These are phyloP conservation scores for Bombus sylvicola DNA, from an alignment of 1,140 invertebrate genomes.

Conservation along the genomic window DNA sequence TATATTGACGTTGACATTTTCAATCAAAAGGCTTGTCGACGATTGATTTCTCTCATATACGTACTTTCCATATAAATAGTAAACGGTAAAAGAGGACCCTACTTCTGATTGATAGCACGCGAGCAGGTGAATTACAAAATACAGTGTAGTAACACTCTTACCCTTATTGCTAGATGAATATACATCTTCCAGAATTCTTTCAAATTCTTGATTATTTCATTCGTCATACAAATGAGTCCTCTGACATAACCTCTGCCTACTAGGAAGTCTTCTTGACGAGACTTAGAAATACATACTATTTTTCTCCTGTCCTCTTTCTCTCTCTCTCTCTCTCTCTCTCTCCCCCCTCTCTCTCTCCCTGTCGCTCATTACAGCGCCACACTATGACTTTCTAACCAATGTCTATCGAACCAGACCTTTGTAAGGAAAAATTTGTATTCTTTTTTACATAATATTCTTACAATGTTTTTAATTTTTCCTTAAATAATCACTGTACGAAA, in stretches of 20 bases:
- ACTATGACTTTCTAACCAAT: neutral
- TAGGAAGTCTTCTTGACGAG: neutral
- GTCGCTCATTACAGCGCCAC: rapidly evolving
- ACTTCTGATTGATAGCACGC: neutral
- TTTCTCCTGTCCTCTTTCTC: neutral
- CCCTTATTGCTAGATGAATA: neutral
- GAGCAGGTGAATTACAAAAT: neutral
- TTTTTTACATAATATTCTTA: neutral
- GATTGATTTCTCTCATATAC: neutral
- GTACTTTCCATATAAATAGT: neutral
- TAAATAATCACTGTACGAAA: neutral
- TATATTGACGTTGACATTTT: neutral
- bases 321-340: no score
- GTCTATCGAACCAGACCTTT: neutral
- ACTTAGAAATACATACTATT: neutral
- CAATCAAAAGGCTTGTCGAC: neutral
- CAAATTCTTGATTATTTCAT: slow-evolving; percentile 3
- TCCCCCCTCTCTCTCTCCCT: no score
- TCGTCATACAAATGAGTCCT: neutral
- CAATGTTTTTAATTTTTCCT: neutral
- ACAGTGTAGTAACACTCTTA: neutral
- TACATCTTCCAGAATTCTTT: neutral
- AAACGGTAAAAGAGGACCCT: no score
- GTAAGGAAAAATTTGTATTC: neutral
- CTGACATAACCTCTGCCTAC: neutral